Evolutionary conservation across 2,888 invertebrate genomes (phyloP).

Genomic region (Scelioninae gen. 2): DNA sequence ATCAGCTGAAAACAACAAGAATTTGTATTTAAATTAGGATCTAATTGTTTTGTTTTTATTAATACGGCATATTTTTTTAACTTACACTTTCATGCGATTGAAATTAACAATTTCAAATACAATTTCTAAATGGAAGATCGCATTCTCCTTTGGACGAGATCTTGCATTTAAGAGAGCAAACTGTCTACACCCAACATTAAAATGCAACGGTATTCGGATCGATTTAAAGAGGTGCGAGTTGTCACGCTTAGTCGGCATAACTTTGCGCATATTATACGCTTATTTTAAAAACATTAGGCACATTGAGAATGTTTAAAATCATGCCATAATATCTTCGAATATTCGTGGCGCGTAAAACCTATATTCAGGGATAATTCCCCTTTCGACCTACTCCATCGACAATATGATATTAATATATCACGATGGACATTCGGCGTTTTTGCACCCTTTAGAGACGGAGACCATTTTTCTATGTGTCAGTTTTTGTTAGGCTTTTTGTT

Average conservation of each 20-base stretch:
- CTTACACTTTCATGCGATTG: background rate
- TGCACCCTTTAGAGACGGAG: background rate
- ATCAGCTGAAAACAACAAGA: no score
- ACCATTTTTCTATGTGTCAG: background rate
- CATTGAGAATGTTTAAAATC: constrained; percentile 27
- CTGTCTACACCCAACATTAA: background rate
- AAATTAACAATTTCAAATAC: no score
- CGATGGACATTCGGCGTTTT: background rate
- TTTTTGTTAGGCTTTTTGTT: background rate
- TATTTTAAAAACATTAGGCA: constrained; percentile 44
- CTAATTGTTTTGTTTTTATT: no score
- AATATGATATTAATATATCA: constrained; percentile 19
- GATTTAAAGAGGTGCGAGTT: constrained; percentile 21
- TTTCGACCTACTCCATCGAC: background rate
- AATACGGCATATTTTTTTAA: no score
- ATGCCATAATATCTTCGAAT: constrained; percentile 9
- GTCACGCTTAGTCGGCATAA: constrained; percentile 24
- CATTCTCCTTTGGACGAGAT: background rate
- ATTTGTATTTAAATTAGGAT: no score
- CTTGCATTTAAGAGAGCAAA: background rate
- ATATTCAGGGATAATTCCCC: background rate
- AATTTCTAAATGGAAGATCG: background rate
- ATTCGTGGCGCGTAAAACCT: constrained; percentile 2
- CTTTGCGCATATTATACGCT: constrained; percentile 25
- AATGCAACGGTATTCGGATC: constrained; percentile 1